Percentiles rank a stretch among this genome's conserved stretches.
Evolutionary conservation across 2,888 invertebrate species (phyloP).

Genomic region (Desoria tigrina): DNA sequence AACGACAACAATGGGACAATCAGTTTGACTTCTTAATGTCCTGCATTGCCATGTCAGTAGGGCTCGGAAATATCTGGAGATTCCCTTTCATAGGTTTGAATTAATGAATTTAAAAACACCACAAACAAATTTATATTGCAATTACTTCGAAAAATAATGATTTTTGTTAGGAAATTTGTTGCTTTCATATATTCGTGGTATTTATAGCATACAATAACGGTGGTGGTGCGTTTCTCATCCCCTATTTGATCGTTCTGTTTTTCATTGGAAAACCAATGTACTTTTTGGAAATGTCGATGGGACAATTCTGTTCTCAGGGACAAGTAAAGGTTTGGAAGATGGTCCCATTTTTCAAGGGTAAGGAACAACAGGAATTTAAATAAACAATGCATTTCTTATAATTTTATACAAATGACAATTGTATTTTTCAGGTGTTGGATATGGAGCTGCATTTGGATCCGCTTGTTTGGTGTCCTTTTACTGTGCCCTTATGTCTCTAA

Average conservation of each 20-base stretch:
- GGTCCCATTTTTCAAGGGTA: slow-evolving; percentile 76
- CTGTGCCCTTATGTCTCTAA: background rate
- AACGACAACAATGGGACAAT: slow-evolving; percentile 35
- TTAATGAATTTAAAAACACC: too few relatives aligned
- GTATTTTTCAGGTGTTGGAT: slow-evolving; percentile 57
- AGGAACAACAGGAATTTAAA: background rate
- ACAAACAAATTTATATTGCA: too few relatives aligned
- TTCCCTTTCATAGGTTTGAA: slow-evolving; percentile 37
- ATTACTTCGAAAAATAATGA: too few relatives aligned
- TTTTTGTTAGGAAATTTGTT: too few relatives aligned
- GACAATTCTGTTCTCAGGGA: slow-evolving; percentile 80
- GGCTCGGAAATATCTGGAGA: slow-evolving; percentile 34
- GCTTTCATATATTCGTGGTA: too few relatives aligned
- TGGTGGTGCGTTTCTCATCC: slow-evolving; percentile 67
- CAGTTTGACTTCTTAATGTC: slow-evolving; percentile 24
- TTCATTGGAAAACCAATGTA: slow-evolving; percentile 77
- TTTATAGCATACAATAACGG: slow-evolving; percentile 32
- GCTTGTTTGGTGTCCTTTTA: slow-evolving; percentile 73
- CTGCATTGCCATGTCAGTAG: slow-evolving; percentile 30
- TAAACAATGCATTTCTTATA: background rate
- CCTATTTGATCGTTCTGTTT: slow-evolving; percentile 63
- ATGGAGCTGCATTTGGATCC: slow-evolving; percentile 59
- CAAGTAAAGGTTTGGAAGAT: slow-evolving; percentile 72
- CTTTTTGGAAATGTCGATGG: slow-evolving; percentile 77
- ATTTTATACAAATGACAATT: background rate